A percentile compares a stretch with the other conserved stretches of the same genome.
Evolutionary conservation across 2,113 vertebrate species (phyloP).

Genomic region (Boulengerochromis microlepis): DNA sequence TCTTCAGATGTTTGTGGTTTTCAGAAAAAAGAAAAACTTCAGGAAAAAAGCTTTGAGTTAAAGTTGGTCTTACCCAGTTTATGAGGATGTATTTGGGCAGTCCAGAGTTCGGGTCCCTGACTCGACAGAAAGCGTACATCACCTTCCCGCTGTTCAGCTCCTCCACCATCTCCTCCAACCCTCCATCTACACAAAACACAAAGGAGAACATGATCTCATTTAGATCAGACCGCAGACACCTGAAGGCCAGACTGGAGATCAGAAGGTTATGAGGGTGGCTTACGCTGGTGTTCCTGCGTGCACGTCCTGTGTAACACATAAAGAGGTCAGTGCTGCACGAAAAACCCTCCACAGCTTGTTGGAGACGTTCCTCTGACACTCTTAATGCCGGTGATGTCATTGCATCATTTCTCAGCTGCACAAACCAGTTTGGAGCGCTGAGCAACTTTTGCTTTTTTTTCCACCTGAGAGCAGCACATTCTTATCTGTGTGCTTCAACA

Average conservation of each 20-base stretch:
- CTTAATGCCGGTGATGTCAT: neutral
- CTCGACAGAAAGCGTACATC: constrained; percentile 95
- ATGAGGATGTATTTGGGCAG: constrained; percentile 91
- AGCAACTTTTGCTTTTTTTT: neutral
- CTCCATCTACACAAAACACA: constrained; percentile 74
- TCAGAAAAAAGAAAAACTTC: neutral
- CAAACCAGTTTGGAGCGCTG: neutral
- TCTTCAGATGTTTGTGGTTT: neutral
- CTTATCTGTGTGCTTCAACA: neutral
- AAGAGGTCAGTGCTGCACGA: neutral
- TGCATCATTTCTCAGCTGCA: neutral
- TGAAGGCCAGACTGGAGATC: neutral
- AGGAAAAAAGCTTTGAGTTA: neutral
- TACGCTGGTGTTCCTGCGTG: neutral
- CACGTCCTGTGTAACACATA: neutral
- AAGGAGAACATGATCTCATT: neutral
- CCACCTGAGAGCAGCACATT: neutral
- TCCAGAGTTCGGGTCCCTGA: constrained; percentile 86
- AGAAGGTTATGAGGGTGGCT: neutral
- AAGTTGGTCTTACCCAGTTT: constrained; percentile 84
- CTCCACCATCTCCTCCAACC: constrained; percentile 90
- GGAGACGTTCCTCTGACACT: neutral
- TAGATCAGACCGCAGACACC: neutral
- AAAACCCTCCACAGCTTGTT: neutral
- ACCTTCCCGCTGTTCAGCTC: constrained; percentile 92